Conservation (phyloP, 2,113 vertebrate genomes). For the Oreotrochilus melanogaster region DNA sequence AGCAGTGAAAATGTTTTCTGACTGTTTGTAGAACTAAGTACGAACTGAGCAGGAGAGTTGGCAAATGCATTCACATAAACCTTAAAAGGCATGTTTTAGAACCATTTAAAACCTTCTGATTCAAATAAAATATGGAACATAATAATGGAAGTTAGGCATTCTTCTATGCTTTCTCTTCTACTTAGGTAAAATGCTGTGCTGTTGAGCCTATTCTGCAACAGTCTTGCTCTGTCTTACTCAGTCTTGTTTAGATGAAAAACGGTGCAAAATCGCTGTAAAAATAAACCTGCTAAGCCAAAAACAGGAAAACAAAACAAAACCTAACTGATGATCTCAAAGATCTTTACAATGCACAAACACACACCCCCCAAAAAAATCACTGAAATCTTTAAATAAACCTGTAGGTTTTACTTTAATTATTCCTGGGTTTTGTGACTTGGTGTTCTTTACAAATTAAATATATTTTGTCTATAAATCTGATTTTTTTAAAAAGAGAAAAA, state of each 20-base stretch:
- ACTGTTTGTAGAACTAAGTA: background rate
- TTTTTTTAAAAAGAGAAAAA: background rate
- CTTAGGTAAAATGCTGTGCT: background rate
- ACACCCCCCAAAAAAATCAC: background rate
- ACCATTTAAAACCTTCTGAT: accelerated
- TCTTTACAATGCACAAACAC: background rate
- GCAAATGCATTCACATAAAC: background rate
- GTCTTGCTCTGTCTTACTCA: background rate
- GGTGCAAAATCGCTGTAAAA: background rate
- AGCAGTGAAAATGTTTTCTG: background rate
- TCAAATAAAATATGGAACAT: background rate
- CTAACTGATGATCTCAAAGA: background rate
- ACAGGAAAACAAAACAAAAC: background rate
- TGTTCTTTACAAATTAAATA: background rate
- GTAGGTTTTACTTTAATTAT: background rate
- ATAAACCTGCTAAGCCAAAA: background rate
- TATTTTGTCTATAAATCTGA: background rate
- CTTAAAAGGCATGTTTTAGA: background rate
- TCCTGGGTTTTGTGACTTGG: background rate
- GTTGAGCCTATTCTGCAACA: background rate
- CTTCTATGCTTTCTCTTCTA: background rate
- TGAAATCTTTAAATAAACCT: background rate
- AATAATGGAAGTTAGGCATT: background rate
- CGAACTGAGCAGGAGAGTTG: background rate
- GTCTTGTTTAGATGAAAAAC: background rate